Base-by-base conservation (phyloP, 2,888 invertebrate genomes). In the Eupithecia subfuscata region DNA sequence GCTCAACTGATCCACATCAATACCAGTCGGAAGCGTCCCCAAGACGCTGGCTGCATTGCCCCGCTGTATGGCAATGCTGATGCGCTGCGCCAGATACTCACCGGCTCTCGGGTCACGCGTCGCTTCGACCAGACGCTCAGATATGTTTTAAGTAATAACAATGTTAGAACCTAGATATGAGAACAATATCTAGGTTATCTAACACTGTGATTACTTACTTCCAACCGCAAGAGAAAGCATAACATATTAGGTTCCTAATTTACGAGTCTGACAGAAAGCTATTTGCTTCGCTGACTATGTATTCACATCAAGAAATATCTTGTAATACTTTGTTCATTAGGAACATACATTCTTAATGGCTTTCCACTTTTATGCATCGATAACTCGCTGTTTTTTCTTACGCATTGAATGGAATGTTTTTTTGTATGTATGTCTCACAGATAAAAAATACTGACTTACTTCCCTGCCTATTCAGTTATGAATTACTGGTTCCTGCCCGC, bases 251-350 rank as follows among this genome's bases (percentile, higher is more conserved):
- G 64, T 34, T 63, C 16, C 18, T 30, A 73, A 76, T 74, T 77
- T 75, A 78, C 77, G 71, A 67, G 45, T 75, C 71, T 78, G 79
- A 75, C 75, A 52, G 45, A 80, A 48, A 75, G 69, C 75, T 83
- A 80, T 84, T 76, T 83, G 87, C 85, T 81, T 76, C 80, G 78
- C 69, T 77, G 80, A 76, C 65, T 83, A 85, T 79, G 83, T 83
- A 87, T 89, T 85, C 82, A 87, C 86, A 87, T 73, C 77, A 83
- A 79, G 79, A 83, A 82, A 79, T 78, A 56, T 67, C 77, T 78
- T 80, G 70, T 70, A 18, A 18, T 60, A 67, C n/a, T 37, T 65
- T 65, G 65, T 65, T 11, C 37, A 37, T 37, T 65, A 65, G 11
- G 40, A 65, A 40, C 37, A 65, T 40, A 34, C 64, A 64, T 64